Evolutionary conservation across 2,113 vertebrate species (phyloP), one percentile per base, ranked within the genome.

Genomic region (Corythornis cristatus): DNA sequence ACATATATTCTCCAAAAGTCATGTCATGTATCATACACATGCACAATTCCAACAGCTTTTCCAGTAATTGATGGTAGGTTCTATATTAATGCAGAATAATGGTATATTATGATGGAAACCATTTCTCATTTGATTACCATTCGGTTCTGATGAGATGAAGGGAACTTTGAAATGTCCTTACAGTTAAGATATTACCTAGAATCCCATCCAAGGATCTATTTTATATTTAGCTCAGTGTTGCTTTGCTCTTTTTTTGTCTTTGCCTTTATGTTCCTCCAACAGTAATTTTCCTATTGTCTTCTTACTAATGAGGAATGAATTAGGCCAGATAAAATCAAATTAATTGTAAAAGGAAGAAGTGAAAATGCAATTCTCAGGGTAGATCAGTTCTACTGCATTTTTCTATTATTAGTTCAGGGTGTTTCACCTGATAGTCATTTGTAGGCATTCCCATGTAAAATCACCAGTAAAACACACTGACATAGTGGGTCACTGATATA

Each of bases 101-200:
- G 10, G 18, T 37, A 42, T 89, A 78, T 37, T 76, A 95, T 93
- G 66, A 74, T 40, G 50, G 43, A 92, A 95, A 22, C 21, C 51
- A 61, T 82, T 96, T 96, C 86, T 95, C 43, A 92, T 94, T 96
- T 86, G 53, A 95, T 92, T 93, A 88, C 46, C 45, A 72, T 93
- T 93, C 77, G 56, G 54, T 84, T 97, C 60, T 90, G 61, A 93
- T 19, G 37, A 95, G 21, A 54, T 95, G 72, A 79, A 92, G 62
- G 90, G 78, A 96, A 89, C 21, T 88, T 57, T 81, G 83, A 79
- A 84, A 86, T 6, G 28, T 88, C 79, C 43, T 96, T 92, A 82
- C 60, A 62, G 58, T 70, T 93, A 95, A 94, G 83, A 48, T 57
- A 88, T 70, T 43, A 96, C 28, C 81, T 96, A 73, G 66, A 95